phyloP scores from a whole-genome alignment of 2,888 invertebrate species.

The Trichogramma evanescens region DNA sequence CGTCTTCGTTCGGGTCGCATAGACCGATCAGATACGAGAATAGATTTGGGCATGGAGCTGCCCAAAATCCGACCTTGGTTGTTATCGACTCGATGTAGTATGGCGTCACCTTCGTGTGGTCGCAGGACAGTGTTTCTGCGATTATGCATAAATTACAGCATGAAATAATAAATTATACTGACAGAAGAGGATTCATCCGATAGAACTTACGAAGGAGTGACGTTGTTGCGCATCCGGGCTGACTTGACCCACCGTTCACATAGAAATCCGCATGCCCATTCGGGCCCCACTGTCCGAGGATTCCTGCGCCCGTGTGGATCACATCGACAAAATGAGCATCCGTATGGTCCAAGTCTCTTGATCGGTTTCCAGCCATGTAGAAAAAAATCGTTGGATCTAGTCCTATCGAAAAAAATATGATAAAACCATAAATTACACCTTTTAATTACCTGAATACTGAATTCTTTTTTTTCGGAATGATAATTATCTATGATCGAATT shows the following conservation, averaged over 20 bases:
- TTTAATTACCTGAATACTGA: no score
- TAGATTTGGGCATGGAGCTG: constrained; percentile 74
- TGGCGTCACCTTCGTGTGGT: constrained; percentile 84
- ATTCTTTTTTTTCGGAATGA: no score
- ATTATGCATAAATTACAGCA: constrained; percentile 18
- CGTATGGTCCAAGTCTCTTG: constrained; percentile 69
- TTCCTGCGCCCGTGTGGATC: constrained; percentile 79
- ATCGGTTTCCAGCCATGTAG: constrained; percentile 75
- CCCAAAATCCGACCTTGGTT: constrained; percentile 73
- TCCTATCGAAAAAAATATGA: constrained; percentile 47
- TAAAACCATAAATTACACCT: no score
- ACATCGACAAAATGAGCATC: constrained; percentile 81
- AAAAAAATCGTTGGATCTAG: constrained; percentile 79
- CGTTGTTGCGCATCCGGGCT: constrained; percentile 77
- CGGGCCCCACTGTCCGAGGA: constrained; percentile 83
- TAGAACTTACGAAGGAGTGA: constrained; percentile 69
- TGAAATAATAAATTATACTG: not conserved
- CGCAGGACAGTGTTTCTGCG: constrained; percentile 78
- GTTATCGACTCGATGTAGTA: constrained; percentile 86
- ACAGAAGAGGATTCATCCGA: not conserved
- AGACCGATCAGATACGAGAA: constrained; percentile 79
- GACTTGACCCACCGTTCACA: constrained; percentile 81
- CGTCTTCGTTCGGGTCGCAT: constrained; percentile 72
- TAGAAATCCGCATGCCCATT: constrained; percentile 85
- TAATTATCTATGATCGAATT: no score